Percentiles rank a stretch among this genome's conserved stretches.
Conservation (phyloP, 2,113 vertebrate species). For the Sterrhoptilus dennistouni region DNA sequence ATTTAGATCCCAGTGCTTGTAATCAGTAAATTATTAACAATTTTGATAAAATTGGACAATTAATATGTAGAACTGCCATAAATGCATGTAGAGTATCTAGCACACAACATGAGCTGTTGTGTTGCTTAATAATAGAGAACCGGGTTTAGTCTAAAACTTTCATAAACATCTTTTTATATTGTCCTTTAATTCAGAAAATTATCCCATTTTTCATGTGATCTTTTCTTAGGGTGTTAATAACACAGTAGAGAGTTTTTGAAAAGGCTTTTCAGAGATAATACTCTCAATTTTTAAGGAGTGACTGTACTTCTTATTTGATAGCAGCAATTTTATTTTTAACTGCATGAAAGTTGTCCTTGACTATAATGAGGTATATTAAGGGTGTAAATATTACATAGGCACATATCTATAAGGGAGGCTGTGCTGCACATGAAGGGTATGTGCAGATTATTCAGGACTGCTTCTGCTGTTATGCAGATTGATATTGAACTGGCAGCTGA, state of each 20-base stretch:
- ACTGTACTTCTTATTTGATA: constrained; percentile 38
- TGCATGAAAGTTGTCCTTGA: neutral
- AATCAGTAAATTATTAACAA: constrained; percentile 71
- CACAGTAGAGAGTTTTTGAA: constrained; percentile 56
- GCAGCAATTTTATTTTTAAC: constrained; percentile 47
- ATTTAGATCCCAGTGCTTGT: constrained; percentile 40
- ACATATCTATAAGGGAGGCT: neutral
- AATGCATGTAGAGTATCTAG: constrained; percentile 15
- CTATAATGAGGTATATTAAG: neutral
- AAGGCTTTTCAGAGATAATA: constrained; percentile 64
- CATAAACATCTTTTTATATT: constrained; percentile 63
- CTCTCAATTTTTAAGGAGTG: constrained; percentile 55
- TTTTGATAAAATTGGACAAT: constrained; percentile 69
- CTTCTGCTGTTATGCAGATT: neutral
- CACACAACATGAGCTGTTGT: constrained; percentile 51
- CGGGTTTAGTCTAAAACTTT: constrained; percentile 34
- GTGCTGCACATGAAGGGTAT: neutral
- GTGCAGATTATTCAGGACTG: neutral
- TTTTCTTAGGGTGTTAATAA: constrained; percentile 72
- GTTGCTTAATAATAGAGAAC: constrained; percentile 65
- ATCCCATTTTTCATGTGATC: constrained; percentile 62
- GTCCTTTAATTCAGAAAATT: constrained; percentile 68
- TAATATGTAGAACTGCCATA: constrained; percentile 47
- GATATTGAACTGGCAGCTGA: neutral
- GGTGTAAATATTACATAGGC: constrained; percentile 16